These are phyloP conservation scores for Plebejus anna DNA, from an alignment of 2,888 invertebrate genomes.

Conservation along the genomic window DNA sequence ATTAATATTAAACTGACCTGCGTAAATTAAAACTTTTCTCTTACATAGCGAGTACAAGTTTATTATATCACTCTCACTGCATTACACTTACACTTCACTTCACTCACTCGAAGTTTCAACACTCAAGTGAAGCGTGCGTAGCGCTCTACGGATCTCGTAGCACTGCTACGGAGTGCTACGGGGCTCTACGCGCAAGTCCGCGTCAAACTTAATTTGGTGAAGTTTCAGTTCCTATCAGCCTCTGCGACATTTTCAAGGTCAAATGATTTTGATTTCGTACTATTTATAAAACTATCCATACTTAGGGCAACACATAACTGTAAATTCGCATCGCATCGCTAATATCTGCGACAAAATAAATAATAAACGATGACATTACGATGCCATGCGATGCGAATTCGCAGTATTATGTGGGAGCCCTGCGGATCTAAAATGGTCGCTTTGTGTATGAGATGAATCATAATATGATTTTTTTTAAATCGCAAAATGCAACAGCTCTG, in stretches of 20 bases:
- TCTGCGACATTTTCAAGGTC: slow-evolving; percentile 29
- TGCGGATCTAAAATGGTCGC: too few relatives aligned
- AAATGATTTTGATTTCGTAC: neutral
- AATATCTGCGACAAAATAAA: too few relatives aligned
- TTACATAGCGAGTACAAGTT: neutral
- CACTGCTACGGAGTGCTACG: slow-evolving; percentile 52
- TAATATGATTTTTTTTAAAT: too few relatives aligned
- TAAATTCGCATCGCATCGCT: too few relatives aligned
- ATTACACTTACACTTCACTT: slow-evolving; percentile 29
- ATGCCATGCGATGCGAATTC: too few relatives aligned
- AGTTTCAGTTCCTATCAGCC: slow-evolving; percentile 39
- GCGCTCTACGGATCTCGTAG: slow-evolving; percentile 59
- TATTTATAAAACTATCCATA: neutral
- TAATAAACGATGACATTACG: too few relatives aligned
- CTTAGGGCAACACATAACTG: too few relatives aligned
- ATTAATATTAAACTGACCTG: slow-evolving; percentile 9
- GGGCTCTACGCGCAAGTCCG: slow-evolving; percentile 57
- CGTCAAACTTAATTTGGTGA: slow-evolving; percentile 52
- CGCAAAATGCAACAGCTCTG: too few relatives aligned
- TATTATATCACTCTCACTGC: slow-evolving; percentile 26
- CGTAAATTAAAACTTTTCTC: neutral
- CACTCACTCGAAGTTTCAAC: slow-evolving; percentile 40
- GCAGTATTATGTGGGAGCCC: too few relatives aligned
- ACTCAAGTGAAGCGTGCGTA: slow-evolving; percentile 53
- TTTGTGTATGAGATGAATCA: too few relatives aligned